Evolutionary conservation across 2,888 invertebrate genomes (phyloP), one percentile per base, ranked within the genome.

Genomic region (Cinara cedri): DNA sequence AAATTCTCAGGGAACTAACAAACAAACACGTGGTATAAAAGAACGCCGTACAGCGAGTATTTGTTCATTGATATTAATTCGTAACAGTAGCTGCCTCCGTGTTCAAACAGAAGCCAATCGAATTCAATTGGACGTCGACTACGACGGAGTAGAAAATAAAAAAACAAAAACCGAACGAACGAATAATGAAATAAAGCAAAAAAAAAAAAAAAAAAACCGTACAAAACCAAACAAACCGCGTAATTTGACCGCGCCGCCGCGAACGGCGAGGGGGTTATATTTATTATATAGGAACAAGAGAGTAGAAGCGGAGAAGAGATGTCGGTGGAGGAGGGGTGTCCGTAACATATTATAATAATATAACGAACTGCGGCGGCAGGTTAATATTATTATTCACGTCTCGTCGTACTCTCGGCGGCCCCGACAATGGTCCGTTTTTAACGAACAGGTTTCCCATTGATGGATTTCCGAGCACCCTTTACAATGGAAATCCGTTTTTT

Each of bases 391-490:
- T 76, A 76, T 76, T 76, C 76, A 46, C 68, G 76, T 76, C 76
- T 76, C 76, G 76, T 76, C 44, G 13, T 14, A 19, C 42, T 74
- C 72, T 49, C 62, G 44, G 54, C 51, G 75, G 57, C 24, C 72
- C 26, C 66, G 76, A 76, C 76, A 76, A 76, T 68, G 57, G 76
- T 57, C 24, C 16, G 75, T 66, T 76, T 76, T 76, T 76, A 76
- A 76, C 76, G 76, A 76, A 76, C 76, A 76, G 76, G 76, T 76
- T 76, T 76, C 76, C 68, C 76, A 76, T 76, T 76, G 76, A 76
- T 57, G 76, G 66, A 76, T 62, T 76, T 57, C 76, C 76, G 66
- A 57, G 76, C 76, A 76, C 76, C 76, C 76, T 76, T 19, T 55
- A 75, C 75, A 75, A 75, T 75, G 65, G 66, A 34, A 63, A 42